These are phyloP conservation scores for Genyomyrus donnyi DNA, from an alignment of 2,113 vertebrate species.

Conservation along the genomic window DNA sequence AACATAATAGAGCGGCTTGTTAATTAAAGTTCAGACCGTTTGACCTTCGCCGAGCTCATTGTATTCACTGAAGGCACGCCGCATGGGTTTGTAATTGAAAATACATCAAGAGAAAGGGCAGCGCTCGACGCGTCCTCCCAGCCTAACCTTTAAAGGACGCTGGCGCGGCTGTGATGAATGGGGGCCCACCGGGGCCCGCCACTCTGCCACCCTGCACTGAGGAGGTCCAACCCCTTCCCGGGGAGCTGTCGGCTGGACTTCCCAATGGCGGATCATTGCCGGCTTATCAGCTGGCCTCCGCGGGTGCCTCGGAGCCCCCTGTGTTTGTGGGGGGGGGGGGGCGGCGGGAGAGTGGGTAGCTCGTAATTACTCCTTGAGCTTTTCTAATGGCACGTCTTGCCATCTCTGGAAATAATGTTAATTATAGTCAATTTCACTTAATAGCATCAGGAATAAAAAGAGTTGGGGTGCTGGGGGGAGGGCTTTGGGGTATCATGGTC, in stretches of 20 bases:
- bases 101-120: constrained; percentile 20
- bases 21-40: constrained; percentile 43
- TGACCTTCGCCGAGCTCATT: constrained; percentile 30
- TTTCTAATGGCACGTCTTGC: constrained; percentile 33
- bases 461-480: neutral
- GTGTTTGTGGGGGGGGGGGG: neutral
- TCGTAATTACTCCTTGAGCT: constrained; percentile 29
- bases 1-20: constrained; percentile 41
- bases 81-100: constrained; percentile 21
- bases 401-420: constrained; percentile 35
- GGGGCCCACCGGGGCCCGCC: neutral
- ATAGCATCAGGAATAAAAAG: constrained; percentile 21
- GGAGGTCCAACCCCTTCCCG: neutral
- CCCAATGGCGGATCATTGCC: neutral
- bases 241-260: neutral
- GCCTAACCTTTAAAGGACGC: constrained; percentile 21
- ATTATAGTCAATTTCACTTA: constrained; percentile 38
- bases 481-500: constrained; percentile 18
- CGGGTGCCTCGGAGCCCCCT: neutral
- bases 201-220: neutral
- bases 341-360: neutral
- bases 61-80: constrained; percentile 33
- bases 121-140: constrained; percentile 6
- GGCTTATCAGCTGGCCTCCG: neutral
- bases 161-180: constrained; percentile 5